phyloP scores from a whole-genome alignment of 2,113 vertebrate genomes.

The Pangasianodon gigas region DNA sequence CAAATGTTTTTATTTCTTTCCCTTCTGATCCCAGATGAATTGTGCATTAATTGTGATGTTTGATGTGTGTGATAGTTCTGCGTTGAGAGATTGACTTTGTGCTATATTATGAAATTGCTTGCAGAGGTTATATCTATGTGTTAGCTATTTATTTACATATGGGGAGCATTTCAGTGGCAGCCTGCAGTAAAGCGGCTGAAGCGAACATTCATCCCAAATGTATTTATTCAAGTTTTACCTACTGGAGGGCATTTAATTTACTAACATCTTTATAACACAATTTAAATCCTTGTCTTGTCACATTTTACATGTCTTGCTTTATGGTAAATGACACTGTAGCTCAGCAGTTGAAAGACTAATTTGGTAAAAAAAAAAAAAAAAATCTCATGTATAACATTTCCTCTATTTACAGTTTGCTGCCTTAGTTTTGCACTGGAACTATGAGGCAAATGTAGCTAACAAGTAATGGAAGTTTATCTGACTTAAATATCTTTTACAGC shows the following conservation, averaged over 20 bases:
- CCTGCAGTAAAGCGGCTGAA: neutral
- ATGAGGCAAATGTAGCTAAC: neutral
- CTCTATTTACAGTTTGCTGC: neutral
- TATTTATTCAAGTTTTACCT: neutral
- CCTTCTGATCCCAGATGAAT: conserved; percentile 3
- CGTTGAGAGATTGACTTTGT: neutral
- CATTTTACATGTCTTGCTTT: neutral
- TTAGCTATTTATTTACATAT: neutral
- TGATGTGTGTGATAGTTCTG: conserved; percentile 5
- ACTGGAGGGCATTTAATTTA: neutral
- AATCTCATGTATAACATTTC: neutral
- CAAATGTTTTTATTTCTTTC: neutral
- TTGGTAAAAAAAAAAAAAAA: neutral
- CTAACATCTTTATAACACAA: neutral
- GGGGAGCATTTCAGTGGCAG: neutral
- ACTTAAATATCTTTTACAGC: neutral
- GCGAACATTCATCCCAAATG: neutral
- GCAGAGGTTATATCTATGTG: neutral
- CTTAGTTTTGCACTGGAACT: neutral
- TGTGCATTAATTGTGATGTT: conserved; percentile 27
- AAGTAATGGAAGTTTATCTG: neutral
- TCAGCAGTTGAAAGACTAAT: neutral
- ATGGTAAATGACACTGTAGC: neutral
- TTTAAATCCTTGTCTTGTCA: neutral
- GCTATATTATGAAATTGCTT: neutral